Percentiles rank a stretch among this genome's conserved stretches.
Conservation (phyloP, 2,888 invertebrate genomes). For the Agapostemon virescens region DNA sequence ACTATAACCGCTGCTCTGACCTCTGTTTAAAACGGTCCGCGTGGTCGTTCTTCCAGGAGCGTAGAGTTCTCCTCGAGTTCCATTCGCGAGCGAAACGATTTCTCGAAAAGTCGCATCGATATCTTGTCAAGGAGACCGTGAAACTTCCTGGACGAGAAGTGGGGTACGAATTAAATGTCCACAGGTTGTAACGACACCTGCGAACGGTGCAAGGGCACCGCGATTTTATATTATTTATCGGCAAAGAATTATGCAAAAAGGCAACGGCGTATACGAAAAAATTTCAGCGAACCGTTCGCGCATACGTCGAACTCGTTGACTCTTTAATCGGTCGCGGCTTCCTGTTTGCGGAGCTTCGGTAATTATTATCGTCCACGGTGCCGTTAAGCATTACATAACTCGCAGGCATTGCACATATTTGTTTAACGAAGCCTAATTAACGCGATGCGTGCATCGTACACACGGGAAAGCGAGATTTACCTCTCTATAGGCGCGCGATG, state of each 20-base stretch:
- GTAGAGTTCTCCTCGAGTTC: not conserved
- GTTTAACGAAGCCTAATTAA: not conserved
- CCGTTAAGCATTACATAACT: not conserved
- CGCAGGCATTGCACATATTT: not conserved
- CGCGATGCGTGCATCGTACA: not conserved
- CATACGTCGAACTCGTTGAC: not conserved
- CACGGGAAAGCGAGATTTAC: not conserved
- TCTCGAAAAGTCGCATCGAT: not conserved
- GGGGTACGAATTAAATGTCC: conserved; percentile 37
- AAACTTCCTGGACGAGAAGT: conserved; percentile 19
- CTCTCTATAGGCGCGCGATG: not conserved
- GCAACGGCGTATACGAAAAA: not conserved
- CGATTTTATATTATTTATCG: not conserved
- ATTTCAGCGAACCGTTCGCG: not conserved
- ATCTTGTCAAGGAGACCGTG: conserved; percentile 34
- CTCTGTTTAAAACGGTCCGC: not conserved
- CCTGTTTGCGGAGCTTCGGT: not conserved
- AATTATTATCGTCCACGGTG: not conserved
- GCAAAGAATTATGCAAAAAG: not conserved
- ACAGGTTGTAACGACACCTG: not conserved
- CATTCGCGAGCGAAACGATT: not conserved
- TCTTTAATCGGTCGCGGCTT: not conserved
- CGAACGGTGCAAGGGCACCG: conserved; percentile 34
- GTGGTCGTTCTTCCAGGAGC: not conserved
- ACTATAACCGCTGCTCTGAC: not conserved